Evolutionary conservation across 1,140 invertebrate species (phyloP).

Genomic region (Drosophila simulans): DNA sequence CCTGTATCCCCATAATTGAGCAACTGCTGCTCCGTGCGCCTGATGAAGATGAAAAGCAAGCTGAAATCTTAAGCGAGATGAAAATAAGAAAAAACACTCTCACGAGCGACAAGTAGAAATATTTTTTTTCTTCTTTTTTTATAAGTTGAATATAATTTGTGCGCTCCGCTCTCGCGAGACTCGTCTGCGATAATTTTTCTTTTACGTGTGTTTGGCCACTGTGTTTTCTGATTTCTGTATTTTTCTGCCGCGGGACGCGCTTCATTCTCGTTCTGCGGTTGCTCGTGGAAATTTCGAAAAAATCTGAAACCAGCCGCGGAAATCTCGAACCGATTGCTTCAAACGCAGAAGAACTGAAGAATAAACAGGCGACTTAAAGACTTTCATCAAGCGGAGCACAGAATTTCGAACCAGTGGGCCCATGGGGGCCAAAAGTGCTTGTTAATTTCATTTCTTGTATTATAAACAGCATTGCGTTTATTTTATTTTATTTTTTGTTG

Average conservation of each 20-base stretch:
- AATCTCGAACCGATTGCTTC: conserved; percentile 2
- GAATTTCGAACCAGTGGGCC: conserved; percentile 22
- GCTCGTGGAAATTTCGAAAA: conserved; percentile 60
- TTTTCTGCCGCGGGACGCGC: conserved; percentile 74
- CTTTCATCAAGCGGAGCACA: not conserved
- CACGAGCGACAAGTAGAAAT: conserved; percentile 17
- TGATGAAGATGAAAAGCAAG: conserved; percentile 67
- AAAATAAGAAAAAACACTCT: conserved; percentile 72
- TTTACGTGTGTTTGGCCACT: conserved; percentile 55
- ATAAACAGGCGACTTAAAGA: not conserved
- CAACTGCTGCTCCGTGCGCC: conserved; percentile 51
- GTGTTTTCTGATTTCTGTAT: conserved; percentile 75
- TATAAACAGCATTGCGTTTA: conserved; percentile 3
- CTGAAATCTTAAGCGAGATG: conserved; percentile 55
- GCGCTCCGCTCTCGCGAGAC: conserved; percentile 14
- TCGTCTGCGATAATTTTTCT: conserved; percentile 69
- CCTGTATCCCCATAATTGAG: conserved; percentile 69
- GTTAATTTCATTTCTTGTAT: not conserved
- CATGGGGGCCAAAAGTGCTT: conserved; percentile 26
- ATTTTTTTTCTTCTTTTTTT: conserved; percentile 25
- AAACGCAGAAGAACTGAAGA: not conserved
- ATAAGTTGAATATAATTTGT: conserved; percentile 80
- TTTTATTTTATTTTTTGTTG: conserved; percentile 4
- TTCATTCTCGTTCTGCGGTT: conserved; percentile 70
- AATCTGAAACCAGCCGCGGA: conserved; percentile 16